Conservation (phyloP, 2,113 vertebrate species). For the Cyprinus carpio region DNA sequence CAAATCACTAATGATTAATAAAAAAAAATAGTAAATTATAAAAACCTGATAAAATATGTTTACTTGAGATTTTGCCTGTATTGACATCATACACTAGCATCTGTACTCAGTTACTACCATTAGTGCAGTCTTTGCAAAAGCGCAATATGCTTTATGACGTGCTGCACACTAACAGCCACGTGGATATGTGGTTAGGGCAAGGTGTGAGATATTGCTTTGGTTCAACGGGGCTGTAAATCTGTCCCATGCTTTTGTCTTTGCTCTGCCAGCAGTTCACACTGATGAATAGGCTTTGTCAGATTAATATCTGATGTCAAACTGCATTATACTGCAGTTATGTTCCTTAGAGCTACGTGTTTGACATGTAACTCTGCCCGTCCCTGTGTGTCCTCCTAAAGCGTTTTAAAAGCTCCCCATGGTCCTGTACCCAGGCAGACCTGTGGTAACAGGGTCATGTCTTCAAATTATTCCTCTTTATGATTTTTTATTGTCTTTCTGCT, state of each 20-base stretch:
- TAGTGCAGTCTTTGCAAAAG: background rate
- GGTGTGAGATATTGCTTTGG: conserved; percentile 31
- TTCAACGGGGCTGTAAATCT: conserved; percentile 47
- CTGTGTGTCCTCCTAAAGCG: background rate
- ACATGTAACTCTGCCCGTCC: background rate
- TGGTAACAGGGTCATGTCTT: background rate
- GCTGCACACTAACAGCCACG: background rate
- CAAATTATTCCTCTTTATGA: background rate
- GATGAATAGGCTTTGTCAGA: conserved; percentile 62
- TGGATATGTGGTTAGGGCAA: background rate
- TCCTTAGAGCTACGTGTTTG: conserved; percentile 53
- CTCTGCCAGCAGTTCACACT: conserved; percentile 40
- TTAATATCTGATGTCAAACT: conserved; percentile 57
- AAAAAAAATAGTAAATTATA: background rate
- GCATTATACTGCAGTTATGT: conserved; percentile 49
- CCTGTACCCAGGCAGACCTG: background rate
- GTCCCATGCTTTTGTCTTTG: conserved; percentile 40
- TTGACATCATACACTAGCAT: background rate
- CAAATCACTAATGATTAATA: background rate
- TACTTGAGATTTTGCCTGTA: background rate
- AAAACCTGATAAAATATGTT: background rate
- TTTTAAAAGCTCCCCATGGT: background rate
- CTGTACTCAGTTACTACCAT: background rate
- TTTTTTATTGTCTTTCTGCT: background rate
- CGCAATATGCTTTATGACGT: conserved; percentile 29